A percentile compares a stretch with the other conserved stretches of the same genome.
phyloP scores from a whole-genome alignment of 1,140 invertebrate genomes.

The Sinella curviseta region DNA sequence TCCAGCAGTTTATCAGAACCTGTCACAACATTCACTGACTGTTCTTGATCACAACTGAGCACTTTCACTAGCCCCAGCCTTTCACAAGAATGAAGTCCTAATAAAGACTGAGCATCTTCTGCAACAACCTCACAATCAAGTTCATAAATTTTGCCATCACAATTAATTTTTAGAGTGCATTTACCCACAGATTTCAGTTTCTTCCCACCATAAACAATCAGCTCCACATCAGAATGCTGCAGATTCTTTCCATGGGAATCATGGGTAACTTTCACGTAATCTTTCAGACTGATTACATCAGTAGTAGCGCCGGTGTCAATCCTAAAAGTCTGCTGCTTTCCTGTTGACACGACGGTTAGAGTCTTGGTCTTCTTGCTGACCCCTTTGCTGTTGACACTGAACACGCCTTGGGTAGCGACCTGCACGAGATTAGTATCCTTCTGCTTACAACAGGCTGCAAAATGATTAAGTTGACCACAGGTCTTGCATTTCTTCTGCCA shows the following conservation, averaged over 20 bases:
- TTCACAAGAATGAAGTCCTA: constrained; percentile 19
- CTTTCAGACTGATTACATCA: neutral
- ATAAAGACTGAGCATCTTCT: neutral
- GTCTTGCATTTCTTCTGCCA: constrained; percentile 9
- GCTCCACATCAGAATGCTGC: too few species aligned
- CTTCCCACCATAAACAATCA: neutral
- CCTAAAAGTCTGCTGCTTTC: neutral
- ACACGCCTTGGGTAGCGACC: neutral
- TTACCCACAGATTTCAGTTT: neutral
- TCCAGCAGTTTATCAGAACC: neutral
- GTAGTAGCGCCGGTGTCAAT: neutral
- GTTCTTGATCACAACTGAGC: constrained; percentile 27
- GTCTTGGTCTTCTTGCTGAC: neutral
- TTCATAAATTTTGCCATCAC: neutral
- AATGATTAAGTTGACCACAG: neutral
- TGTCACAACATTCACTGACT: neutral
- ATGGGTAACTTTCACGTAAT: neutral
- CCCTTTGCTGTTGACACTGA: neutral
- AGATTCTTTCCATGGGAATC: neutral
- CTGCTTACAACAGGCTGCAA: neutral
- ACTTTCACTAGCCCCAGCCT: constrained; percentile 28
- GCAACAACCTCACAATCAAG: neutral
- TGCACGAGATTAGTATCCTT: neutral
- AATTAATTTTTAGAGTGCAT: neutral
- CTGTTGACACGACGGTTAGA: neutral